Conservation (phyloP, 1,140 invertebrate species). For the Drosophila punjabiensis region DNA sequence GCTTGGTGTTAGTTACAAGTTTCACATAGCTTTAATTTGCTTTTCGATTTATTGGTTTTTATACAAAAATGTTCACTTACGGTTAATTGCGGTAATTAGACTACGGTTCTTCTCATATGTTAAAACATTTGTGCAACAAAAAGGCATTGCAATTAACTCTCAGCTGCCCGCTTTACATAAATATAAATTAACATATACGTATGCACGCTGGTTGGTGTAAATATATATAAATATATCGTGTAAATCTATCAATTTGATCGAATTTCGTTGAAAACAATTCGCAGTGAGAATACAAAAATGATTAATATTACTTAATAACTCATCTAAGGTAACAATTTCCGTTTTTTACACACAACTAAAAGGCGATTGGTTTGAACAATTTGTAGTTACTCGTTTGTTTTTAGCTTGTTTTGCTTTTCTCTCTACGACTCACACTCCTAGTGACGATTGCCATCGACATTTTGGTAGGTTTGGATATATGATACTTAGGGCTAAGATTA, state of each 20-base stretch:
- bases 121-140: conserved; percentile 82
- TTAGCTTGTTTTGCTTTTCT: conserved; percentile 23
- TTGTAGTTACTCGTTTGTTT: conserved; percentile 37
- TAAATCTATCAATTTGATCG: conserved; percentile 64
- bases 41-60: conserved; percentile 59
- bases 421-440: conserved; percentile 34
- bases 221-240: conserved; percentile 48
- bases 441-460: conserved; percentile 46
- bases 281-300: conserved; percentile 58
- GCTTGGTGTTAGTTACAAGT: conserved; percentile 81
- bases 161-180: conserved; percentile 60
- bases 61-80: conserved; percentile 69
- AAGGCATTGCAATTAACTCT: conserved; percentile 74
- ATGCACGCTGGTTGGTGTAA: conserved; percentile 31
- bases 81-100: conserved; percentile 74
- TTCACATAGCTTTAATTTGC: conserved; percentile 56
- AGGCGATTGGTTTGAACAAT: conserved; percentile 72
- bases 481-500: conserved; percentile 57
- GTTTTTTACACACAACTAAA: conserved; percentile 65
- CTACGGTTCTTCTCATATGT: conserved; percentile 61
- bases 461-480: conserved; percentile 23
- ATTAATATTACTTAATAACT: conserved; percentile 49
- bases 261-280: conserved; percentile 70
- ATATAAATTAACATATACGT: conserved; percentile 68
- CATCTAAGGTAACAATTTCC: conserved; percentile 59